Conservation (phyloP, 2,888 invertebrate species). For the Apotomis capreana region DNA sequence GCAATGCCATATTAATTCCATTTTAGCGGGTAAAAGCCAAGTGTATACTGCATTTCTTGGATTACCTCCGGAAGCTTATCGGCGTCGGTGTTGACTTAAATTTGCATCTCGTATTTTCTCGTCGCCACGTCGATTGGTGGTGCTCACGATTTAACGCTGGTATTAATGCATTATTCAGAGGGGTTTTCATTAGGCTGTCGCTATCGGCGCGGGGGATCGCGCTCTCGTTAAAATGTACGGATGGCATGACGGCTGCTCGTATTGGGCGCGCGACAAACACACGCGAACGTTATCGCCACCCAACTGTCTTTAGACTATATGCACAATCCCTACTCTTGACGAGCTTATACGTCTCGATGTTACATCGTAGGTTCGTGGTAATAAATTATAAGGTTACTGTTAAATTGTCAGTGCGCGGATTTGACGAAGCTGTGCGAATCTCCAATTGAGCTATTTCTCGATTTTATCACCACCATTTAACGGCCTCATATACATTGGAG, state of each 20-base stretch:
- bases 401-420: too few species aligned
- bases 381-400: too few species aligned
- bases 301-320: conserved; percentile 50
- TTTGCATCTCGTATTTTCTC: conserved; percentile 80
- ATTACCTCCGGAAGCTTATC: conserved; percentile 74
- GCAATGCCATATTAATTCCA: conserved; percentile 60
- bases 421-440: too few species aligned
- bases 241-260: conserved; percentile 81
- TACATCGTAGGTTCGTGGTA: conserved; percentile 41
- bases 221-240: conserved; percentile 82
- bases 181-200: conserved; percentile 81
- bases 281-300: conserved; percentile 64
- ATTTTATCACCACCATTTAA: too few species aligned
- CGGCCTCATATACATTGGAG: too few species aligned
- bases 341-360: conserved; percentile 50
- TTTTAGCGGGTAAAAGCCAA: conserved; percentile 49
- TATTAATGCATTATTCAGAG: conserved; percentile 83
- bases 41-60: conserved; percentile 62
- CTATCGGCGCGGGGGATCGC: conserved; percentile 78
- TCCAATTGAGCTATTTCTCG: too few species aligned
- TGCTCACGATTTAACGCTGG: conserved; percentile 82
- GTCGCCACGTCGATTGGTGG: conserved; percentile 74
- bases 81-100: conserved; percentile 73
- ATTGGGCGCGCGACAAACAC: conserved; percentile 61
- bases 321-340: conserved; percentile 50